These are phyloP conservation scores for Myzus persicae DNA, from an alignment of 1,140 invertebrate species.

Conservation along the genomic window DNA sequence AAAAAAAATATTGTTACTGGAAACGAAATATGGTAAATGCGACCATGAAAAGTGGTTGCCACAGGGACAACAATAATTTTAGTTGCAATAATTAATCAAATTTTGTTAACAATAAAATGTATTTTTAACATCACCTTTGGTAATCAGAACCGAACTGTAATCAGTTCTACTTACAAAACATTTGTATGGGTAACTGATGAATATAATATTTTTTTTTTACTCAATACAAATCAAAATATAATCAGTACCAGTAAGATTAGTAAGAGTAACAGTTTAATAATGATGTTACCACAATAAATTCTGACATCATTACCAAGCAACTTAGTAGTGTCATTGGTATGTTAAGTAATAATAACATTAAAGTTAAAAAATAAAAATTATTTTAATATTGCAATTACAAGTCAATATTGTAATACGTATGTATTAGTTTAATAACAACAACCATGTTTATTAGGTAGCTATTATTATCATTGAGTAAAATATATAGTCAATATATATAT, in stretches of 20 bases:
- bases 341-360: not conserved
- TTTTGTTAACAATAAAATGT: not conserved
- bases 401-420: not conserved
- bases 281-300: not conserved
- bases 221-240: not conserved
- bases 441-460: not conserved
- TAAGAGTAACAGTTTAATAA: not conserved
- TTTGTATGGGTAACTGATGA: not conserved
- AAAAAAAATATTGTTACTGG: not conserved
- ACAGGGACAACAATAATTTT: not conserved
- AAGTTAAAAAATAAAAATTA: not conserved
- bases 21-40: not conserved
- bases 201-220: not conserved
- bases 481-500: too few relatives aligned
- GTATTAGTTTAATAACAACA: not conserved
- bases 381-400: not conserved
- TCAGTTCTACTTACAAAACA: not conserved
- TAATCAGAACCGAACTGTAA: not conserved
- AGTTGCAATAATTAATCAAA: not conserved
- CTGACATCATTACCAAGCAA: not conserved
- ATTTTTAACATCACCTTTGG: not conserved
- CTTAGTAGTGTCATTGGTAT: not conserved
- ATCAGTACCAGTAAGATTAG: not conserved
- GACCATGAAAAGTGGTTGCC: not conserved
- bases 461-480: not conserved